Evolutionary conservation across 2,113 vertebrate species (phyloP), one percentile per base, ranked within the genome.

Genomic region (Conger conger): DNA sequence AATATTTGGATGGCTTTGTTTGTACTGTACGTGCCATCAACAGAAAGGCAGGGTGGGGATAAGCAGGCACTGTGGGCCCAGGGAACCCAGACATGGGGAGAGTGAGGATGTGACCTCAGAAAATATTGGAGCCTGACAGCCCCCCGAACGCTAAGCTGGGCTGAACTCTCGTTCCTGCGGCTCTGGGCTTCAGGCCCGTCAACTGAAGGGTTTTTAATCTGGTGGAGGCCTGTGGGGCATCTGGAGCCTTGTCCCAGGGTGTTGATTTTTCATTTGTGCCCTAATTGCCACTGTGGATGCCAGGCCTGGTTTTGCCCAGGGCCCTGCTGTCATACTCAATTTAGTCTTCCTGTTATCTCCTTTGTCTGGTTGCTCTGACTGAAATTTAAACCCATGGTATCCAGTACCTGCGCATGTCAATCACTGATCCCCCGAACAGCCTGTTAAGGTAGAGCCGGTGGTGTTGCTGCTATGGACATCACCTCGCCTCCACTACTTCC

Each of bases 401-500:
- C n/a, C n/a, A 33, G n/a, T 38, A 38, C 16, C 18, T 79, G 36
- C 3, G 27, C 0, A 42, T 35, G 6, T 23, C 38, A n/a, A 73
- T 73, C 68, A 33, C 68, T 73, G 68, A 8, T 33, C 68, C 5
- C 23, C 68, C 9, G 15, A n/a, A 78, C 37, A 38, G 17, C 20
- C 57, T 63, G 57, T 20, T 60, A 60, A 60, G 36, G 36, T 78
- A 23, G 76, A 78, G 76, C 18, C 17, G 20, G 76, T 15, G 15
- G 76, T 38, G 35, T 17, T 80, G 38, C 33, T 84, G 35, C 63
- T 63, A 33, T 83, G 16, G 33, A 84, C 54, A 0, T 2, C 7
- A 76, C 33, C 23, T 18, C 76, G 27, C 23, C 77, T 87, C 50
- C 82, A 38, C 40, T 84, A 84, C 77, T 82, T 85, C 81, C 81